A percentile compares a stretch with the other conserved stretches of the same genome.
Conservation (phyloP, 2,888 invertebrate genomes). For the Meloe dianella region DNA sequence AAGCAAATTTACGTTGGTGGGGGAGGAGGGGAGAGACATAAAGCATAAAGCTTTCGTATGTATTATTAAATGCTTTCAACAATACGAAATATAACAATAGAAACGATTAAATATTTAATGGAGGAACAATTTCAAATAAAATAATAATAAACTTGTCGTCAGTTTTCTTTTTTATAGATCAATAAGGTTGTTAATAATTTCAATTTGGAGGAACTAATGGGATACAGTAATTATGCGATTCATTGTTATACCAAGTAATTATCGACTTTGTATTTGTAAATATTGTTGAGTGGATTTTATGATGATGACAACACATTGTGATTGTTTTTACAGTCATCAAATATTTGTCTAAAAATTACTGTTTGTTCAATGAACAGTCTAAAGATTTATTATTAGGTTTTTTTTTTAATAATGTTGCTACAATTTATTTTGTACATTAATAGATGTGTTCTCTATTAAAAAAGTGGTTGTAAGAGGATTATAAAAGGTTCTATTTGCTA, state of each 20-base stretch:
- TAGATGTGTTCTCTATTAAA: too few relatives aligned
- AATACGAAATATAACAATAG: too few relatives aligned
- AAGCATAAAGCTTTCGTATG: too few relatives aligned
- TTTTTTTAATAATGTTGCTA: background rate
- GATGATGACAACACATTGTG: background rate
- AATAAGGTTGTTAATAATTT: background rate
- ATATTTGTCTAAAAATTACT: background rate
- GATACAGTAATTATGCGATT: background rate
- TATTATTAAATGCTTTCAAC: too few relatives aligned
- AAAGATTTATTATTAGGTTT: background rate
- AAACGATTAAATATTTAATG: too few relatives aligned
- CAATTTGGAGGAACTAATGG: background rate
- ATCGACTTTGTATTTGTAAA: background rate
- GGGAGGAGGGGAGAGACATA: too few relatives aligned
- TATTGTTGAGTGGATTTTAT: background rate
- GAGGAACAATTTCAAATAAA: too few relatives aligned
- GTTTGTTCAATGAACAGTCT: background rate
- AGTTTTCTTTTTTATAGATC: background rate
- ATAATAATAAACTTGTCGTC: too few relatives aligned
- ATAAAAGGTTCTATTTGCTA: too few relatives aligned
- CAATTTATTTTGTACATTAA: background rate
- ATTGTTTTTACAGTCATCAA: background rate
- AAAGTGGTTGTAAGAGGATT: too few relatives aligned
- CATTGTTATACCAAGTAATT: background rate
- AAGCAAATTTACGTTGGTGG: too few relatives aligned